Conservation (phyloP, 2,113 vertebrate species). For the Thamnaconus septentrionalis region DNA sequence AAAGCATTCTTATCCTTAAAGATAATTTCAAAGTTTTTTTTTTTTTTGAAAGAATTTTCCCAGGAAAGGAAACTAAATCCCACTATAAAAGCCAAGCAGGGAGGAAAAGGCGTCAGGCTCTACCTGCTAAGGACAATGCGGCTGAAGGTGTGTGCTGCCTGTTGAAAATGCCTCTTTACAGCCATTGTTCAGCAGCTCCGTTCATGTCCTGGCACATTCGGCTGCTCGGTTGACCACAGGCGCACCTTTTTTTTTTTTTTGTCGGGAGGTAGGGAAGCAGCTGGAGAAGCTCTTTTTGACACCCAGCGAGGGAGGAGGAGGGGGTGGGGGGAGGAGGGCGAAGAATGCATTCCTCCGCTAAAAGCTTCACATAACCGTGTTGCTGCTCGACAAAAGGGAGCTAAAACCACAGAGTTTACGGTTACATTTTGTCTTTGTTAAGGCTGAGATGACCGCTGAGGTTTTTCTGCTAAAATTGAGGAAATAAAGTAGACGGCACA, state of each 20-base stretch:
- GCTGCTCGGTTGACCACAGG: conserved; percentile 61
- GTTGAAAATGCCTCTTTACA: conserved; percentile 57
- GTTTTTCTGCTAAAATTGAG: background rate
- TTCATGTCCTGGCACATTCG: conserved; percentile 71
- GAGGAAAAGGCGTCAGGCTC: conserved; percentile 48
- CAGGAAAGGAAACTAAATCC: conserved; percentile 41
- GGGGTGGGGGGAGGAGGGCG: too few relatives aligned
- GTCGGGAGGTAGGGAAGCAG: conserved; percentile 24
- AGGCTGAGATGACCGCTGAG: background rate
- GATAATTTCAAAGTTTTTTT: conserved; percentile 26
- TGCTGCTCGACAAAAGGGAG: conserved; percentile 3
- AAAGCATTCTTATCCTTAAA: conserved; percentile 25
- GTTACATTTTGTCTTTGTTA: background rate
- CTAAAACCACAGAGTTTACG: background rate
- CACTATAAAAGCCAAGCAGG: conserved; percentile 38
- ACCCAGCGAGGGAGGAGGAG: background rate
- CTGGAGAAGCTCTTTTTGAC: background rate
- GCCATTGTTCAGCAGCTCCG: conserved; percentile 57
- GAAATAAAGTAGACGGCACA: background rate
- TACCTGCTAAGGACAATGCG: conserved; percentile 66
- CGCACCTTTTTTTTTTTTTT: conserved; percentile 36
- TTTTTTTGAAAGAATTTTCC: conserved; percentile 17
- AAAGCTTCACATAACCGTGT: conserved; percentile 1
- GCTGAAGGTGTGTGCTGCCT: conserved; percentile 59
- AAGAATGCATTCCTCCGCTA: background rate